Evolutionary conservation across 2,797 vertebrate genomes (phyloP).

Genomic region (Oryzias sinensis): DNA sequence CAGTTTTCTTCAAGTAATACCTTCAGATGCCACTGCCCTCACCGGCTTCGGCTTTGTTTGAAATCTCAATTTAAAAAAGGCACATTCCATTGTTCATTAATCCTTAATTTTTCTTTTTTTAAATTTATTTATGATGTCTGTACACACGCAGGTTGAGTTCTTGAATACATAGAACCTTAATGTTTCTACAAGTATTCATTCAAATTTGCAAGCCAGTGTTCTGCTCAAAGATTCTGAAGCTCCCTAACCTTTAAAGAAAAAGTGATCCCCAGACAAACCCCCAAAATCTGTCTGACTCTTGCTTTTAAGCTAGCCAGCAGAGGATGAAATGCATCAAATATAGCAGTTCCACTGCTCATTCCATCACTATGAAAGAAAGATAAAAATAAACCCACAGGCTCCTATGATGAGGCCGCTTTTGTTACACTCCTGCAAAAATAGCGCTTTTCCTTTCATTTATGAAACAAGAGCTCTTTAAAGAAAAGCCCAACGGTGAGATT

Average conservation of each 20-base stretch:
- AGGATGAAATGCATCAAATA: conserved; percentile 62
- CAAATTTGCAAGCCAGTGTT: conserved; percentile 33
- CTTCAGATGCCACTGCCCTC: conserved; percentile 22
- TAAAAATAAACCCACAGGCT: conserved; percentile 58
- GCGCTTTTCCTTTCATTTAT: conserved; percentile 52
- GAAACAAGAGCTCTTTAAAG: conserved; percentile 62
- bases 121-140: conserved; percentile 13
- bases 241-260: conserved; percentile 39
- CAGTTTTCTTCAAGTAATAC: conserved; percentile 38
- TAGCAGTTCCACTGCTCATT: conserved; percentile 69
- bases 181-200: conserved; percentile 29
- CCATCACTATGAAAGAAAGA: conserved; percentile 56
- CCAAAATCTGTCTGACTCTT: conserved; percentile 51
- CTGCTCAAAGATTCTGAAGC: conserved; percentile 39
- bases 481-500: conserved; percentile 70
- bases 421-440: conserved; percentile 71
- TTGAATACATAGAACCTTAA: conserved; percentile 28
- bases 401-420: conserved; percentile 61
- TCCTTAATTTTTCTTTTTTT: neutral
- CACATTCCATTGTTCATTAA: conserved; percentile 51
- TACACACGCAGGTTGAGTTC: conserved; percentile 27
- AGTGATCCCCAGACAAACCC: conserved; percentile 47
- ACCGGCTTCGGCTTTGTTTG: conserved; percentile 22
- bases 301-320: conserved; percentile 41
- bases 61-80: conserved; percentile 59